Evolutionary conservation across 2,888 invertebrate species (phyloP).

Genomic region (Clostera curtula): DNA sequence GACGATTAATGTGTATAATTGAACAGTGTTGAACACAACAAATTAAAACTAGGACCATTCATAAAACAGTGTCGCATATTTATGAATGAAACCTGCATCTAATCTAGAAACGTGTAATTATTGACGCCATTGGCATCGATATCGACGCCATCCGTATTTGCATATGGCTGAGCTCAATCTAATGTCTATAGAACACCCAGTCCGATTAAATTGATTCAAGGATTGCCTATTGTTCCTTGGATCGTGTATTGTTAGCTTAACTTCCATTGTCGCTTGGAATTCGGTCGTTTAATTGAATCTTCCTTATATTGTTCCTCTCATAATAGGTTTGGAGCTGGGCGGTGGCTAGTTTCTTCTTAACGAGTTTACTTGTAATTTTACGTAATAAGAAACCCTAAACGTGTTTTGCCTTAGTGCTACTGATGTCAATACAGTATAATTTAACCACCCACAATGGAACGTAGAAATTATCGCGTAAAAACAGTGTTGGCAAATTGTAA

Average conservation of each 20-base stretch:
- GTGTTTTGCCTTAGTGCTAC: too few relatives aligned
- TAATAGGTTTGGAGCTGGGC: constrained; percentile 28
- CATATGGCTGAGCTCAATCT: constrained; percentile 37
- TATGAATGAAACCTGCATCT: constrained; percentile 63
- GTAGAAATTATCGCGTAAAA: constrained; percentile 20
- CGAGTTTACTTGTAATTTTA: constrained; percentile 10
- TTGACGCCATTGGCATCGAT: constrained; percentile 52
- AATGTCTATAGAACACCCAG: constrained; percentile 30
- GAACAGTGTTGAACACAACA: constrained; percentile 54
- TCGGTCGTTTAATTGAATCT: constrained; percentile 43
- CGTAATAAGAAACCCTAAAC: constrained; percentile 14
- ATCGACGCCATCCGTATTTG: constrained; percentile 50
- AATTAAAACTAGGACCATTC: constrained; percentile 62
- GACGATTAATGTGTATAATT: constrained; percentile 61
- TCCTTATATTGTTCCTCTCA: constrained; percentile 36
- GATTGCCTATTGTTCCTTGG: constrained; percentile 50
- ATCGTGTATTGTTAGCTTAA: constrained; percentile 47
- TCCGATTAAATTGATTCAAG: constrained; percentile 44
- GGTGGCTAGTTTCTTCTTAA: constrained; percentile 19
- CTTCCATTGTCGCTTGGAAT: constrained; percentile 41
- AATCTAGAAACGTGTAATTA: constrained; percentile 50
- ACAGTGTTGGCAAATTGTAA: constrained; percentile 25
- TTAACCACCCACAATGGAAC: constrained; percentile 19
- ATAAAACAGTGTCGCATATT: constrained; percentile 60
- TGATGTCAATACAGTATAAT: constrained; percentile 19